phyloP scores from a whole-genome alignment of 2,888 invertebrate genomes.

The Augochlorella aurata region DNA sequence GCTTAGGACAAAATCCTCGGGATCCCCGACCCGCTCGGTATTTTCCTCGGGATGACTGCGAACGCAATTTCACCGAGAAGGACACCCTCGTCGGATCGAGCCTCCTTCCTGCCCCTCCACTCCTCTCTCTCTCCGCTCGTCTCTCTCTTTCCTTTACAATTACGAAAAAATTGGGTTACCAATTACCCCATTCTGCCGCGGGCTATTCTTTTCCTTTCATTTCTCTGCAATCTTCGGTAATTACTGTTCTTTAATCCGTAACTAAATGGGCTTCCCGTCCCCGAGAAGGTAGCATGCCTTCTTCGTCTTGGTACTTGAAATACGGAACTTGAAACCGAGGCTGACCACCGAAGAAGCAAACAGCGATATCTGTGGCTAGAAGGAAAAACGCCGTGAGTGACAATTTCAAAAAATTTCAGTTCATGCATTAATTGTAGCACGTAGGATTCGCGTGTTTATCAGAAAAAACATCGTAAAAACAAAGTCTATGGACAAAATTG shows the following conservation, averaged over 20 bases:
- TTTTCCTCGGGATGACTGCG: constrained; percentile 49
- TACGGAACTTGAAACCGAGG: too few species aligned
- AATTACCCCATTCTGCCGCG: constrained; percentile 7
- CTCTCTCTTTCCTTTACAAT: constrained; percentile 31
- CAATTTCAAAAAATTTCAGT: too few species aligned
- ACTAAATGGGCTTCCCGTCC: background rate
- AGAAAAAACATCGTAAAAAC: too few species aligned
- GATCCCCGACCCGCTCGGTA: constrained; percentile 37
- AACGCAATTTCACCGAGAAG: constrained; percentile 59
- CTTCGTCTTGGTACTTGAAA: background rate
- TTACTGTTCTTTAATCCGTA: background rate
- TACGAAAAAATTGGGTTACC: constrained; percentile 48
- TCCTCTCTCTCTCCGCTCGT: background rate
- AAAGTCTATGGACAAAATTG: too few species aligned
- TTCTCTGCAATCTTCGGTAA: background rate
- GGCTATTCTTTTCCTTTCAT: constrained; percentile 7
- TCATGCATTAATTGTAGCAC: too few species aligned
- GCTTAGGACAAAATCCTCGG: constrained; percentile 64
- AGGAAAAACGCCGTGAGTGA: too few species aligned
- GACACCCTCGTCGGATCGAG: constrained; percentile 44
- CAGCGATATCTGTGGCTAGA: too few species aligned
- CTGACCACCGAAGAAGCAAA: too few species aligned
- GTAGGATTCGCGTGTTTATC: too few species aligned
- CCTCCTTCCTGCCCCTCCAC: constrained; percentile 21
- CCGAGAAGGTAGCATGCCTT: background rate